Evolutionary conservation across 2,113 vertebrate genomes (phyloP).

Genomic region (Cheirogaleus medius): DNA sequence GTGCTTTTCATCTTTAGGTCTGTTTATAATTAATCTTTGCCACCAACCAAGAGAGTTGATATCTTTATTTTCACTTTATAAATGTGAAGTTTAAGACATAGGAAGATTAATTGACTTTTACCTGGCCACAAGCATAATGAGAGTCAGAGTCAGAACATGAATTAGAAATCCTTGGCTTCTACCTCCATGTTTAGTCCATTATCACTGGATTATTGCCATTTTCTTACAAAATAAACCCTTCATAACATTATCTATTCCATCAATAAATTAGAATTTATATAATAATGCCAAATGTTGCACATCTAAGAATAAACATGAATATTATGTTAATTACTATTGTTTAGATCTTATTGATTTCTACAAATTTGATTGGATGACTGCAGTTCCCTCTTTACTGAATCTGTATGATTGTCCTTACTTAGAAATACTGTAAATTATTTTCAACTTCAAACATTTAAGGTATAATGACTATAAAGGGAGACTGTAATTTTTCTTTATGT

Average conservation of each 20-base stretch:
- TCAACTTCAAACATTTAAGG: not conserved
- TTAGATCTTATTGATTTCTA: not conserved
- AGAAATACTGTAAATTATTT: not conserved
- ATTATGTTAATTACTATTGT: not conserved
- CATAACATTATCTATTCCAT: not conserved
- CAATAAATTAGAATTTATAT: not conserved
- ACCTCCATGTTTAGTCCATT: not conserved
- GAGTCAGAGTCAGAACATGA: not conserved
- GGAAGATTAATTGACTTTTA: constrained; percentile 9
- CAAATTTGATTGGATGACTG: not conserved
- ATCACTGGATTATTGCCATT: not conserved
- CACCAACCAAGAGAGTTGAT: not conserved
- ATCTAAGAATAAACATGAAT: not conserved
- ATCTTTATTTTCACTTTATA: constrained; percentile 30
- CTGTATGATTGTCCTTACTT: not conserved
- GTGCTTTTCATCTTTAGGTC: not conserved
- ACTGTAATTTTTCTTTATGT: not conserved
- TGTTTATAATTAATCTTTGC: not conserved
- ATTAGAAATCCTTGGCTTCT: not conserved
- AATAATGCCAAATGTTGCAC: not conserved
- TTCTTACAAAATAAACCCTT: not conserved
- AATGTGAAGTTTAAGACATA: constrained; percentile 9
- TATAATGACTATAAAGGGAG: not conserved
- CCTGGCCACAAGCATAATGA: not conserved
- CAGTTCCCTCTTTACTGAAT: not conserved